Evolutionary conservation across 2,888 invertebrate species (phyloP).

Genomic region (Chalcis sispes): DNA sequence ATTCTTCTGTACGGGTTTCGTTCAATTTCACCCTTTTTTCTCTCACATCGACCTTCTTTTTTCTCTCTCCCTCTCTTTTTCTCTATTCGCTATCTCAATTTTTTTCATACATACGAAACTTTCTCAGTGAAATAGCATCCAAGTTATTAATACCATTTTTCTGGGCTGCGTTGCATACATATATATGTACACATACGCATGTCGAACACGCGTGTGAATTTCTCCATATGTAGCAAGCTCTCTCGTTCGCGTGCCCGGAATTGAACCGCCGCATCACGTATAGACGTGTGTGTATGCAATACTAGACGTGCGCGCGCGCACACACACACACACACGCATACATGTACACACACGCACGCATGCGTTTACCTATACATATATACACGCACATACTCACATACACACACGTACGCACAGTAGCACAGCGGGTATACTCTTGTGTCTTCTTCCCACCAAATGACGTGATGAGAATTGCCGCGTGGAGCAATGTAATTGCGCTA

Average conservation of each 20-base stretch:
- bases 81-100: no score
- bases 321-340: neutral
- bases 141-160: no score
- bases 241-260: conserved; percentile 4
- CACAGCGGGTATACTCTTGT: neutral
- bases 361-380: no score
- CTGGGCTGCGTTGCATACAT: no score
- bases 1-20: no score
- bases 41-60: no score
- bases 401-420: neutral
- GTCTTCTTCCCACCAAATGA: conserved; percentile 32
- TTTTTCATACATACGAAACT: no score
- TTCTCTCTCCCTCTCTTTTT: no score
- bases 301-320: neutral
- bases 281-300: neutral
- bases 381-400: neutral
- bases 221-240: neutral
- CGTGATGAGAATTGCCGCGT: conserved; percentile 60
- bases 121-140: no score
- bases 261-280: conserved; percentile 41
- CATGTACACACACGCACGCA: conserved; percentile 7
- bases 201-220: conserved; percentile 11
- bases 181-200: neutral
- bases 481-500: conserved; percentile 58
- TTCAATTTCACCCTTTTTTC: no score